Evolutionary conservation across 2,888 invertebrate species (phyloP).

Genomic region (Lasioglossum zephyrum): DNA sequence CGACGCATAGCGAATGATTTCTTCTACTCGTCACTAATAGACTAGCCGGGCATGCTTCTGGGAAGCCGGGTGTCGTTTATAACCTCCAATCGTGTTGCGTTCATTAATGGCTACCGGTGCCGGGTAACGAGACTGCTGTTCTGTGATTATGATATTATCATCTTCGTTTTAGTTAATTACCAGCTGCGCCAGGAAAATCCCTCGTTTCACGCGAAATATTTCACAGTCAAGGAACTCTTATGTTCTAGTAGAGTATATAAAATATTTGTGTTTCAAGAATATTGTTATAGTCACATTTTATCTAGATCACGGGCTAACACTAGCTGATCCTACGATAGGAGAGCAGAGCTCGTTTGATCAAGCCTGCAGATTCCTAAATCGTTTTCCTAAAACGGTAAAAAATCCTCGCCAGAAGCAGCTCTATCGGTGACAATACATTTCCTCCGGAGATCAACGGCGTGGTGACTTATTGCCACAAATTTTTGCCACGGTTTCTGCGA

Average conservation of each 20-base stretch:
- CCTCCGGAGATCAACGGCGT: not conserved
- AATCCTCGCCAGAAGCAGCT: conserved; percentile 2
- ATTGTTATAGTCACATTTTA: accelerated
- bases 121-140: not conserved
- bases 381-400: conserved; percentile 8
- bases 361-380: not conserved
- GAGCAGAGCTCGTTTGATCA: not conserved
- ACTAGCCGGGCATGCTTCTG: conserved; percentile 1
- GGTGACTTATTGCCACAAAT: conserved; percentile 27
- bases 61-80: conserved; percentile 13
- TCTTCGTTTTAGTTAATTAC: conserved; percentile 19
- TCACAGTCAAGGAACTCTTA: not conserved
- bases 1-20: conserved; percentile 20
- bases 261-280: not conserved
- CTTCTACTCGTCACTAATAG: conserved; percentile 17
- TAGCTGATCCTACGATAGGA: not conserved
- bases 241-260: too few species aligned
- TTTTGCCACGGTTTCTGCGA: conserved; percentile 26
- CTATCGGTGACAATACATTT: conserved; percentile 27
- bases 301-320: not conserved
- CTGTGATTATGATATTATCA: conserved; percentile 13
- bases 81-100: conserved; percentile 1
- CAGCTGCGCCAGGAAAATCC: not conserved
- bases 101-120: conserved; percentile 5
- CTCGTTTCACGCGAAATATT: not conserved